These are phyloP conservation scores for Patagioenas fasciata DNA, from an alignment of 2,113 vertebrate species.

Conservation along the genomic window DNA sequence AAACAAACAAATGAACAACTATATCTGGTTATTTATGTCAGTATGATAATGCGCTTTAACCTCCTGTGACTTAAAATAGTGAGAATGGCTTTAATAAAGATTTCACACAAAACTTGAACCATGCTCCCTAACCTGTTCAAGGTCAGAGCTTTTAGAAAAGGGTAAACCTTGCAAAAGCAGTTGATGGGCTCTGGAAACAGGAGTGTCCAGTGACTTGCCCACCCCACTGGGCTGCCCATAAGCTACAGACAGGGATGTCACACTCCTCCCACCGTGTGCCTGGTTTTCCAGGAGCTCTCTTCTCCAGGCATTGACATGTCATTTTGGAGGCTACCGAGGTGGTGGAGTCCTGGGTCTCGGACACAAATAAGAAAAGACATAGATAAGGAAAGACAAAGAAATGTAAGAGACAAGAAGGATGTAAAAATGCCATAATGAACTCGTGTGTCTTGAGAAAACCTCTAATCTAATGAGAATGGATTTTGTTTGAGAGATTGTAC, in stretches of 20 bases:
- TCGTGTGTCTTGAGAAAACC: slow-evolving; percentile 84
- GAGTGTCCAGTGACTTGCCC: background rate
- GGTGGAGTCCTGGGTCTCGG: slow-evolving; percentile 25
- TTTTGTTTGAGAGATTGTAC: slow-evolving; percentile 89
- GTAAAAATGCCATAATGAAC: slow-evolving; percentile 82
- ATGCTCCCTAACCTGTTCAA: background rate
- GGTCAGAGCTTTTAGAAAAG: background rate
- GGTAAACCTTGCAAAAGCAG: background rate
- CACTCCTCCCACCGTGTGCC: background rate
- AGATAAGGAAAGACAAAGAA: slow-evolving; percentile 65
- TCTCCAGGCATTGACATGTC: background rate
- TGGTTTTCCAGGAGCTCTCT: background rate
- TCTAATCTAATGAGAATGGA: slow-evolving; percentile 97
- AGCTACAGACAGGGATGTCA: background rate
- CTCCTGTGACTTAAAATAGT: background rate
- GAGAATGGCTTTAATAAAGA: background rate
- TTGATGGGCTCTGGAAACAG: background rate
- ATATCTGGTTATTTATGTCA: background rate
- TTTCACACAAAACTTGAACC: background rate
- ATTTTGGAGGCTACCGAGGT: background rate
- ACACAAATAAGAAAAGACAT: slow-evolving; percentile 50
- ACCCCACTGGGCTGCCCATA: background rate
- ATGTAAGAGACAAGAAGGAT: slow-evolving; percentile 64
- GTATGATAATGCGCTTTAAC: background rate
- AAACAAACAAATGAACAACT: background rate